phyloP scores from a whole-genome alignment of 2,888 invertebrate species.

The Megamerina dolium region DNA sequence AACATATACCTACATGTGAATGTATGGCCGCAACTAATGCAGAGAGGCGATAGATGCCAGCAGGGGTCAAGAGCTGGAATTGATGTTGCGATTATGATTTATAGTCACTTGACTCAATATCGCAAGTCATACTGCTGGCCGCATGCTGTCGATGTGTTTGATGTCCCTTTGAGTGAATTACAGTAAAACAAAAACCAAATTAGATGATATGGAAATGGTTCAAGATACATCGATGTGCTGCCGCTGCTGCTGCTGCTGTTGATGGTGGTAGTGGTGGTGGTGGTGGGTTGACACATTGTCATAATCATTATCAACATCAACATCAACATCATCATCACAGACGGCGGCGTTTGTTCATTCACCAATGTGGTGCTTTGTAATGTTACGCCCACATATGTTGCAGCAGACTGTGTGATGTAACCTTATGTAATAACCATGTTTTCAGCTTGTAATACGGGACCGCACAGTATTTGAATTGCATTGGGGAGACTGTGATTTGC shows the following conservation, averaged over 20 bases:
- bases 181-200: constrained; percentile 34
- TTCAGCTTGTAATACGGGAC: constrained; percentile 44
- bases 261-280: not conserved
- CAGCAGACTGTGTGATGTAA: constrained; percentile 22
- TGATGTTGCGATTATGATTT: constrained; percentile 50
- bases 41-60: no score
- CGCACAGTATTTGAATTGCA: constrained; percentile 15
- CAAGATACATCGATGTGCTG: not conserved
- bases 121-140: constrained; percentile 26
- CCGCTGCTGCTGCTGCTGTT: constrained; percentile 10
- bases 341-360: constrained; percentile 9
- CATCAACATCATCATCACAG: constrained; percentile 2
- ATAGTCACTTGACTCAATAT: constrained; percentile 31
- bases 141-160: constrained; percentile 34
- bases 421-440: constrained; percentile 49
- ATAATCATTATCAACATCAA: constrained; percentile 34
- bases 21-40: no score
- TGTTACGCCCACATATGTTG: constrained; percentile 27
- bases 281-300: constrained; percentile 35
- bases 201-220: constrained; percentile 24
- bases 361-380: not conserved
- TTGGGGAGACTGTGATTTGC: constrained; percentile 6
- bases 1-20: no score
- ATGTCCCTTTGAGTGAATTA: constrained; percentile 27
- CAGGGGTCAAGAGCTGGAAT: constrained; percentile 48